Evolutionary conservation across 2,888 invertebrate genomes (phyloP).

Genomic region (Ceraclea dissimilis): DNA sequence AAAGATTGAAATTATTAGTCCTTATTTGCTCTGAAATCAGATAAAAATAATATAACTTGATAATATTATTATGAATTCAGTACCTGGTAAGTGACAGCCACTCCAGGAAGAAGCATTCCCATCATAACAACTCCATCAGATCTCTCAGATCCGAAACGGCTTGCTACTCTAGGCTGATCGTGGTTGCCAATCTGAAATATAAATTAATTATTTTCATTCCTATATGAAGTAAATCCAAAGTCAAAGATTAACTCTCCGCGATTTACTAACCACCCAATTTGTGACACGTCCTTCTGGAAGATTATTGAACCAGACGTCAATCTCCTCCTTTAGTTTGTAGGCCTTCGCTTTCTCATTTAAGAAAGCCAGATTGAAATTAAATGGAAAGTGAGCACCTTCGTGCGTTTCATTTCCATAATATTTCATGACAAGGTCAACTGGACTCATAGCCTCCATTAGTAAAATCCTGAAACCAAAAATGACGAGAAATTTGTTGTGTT

Average conservation of each 20-base stretch:
- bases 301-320: conserved; percentile 40
- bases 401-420: conserved; percentile 44
- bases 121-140: conserved; percentile 48
- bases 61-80: conserved; percentile 27
- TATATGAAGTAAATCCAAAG: background rate
- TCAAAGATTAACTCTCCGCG: too few relatives aligned
- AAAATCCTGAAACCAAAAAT: conserved; percentile 33
- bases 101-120: conserved; percentile 51
- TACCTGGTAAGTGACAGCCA: conserved; percentile 53
- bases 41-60: too few relatives aligned
- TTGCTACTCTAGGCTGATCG: conserved; percentile 35
- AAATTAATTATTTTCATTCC: too few relatives aligned
- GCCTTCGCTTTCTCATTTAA: conserved; percentile 36
- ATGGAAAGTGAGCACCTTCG: conserved; percentile 46
- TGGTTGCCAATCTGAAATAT: conserved; percentile 38
- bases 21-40: too few relatives aligned
- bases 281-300: conserved; percentile 38
- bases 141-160: conserved; percentile 38
- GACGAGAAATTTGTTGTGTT: too few relatives aligned
- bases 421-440: conserved; percentile 35
- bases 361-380: conserved; percentile 46
- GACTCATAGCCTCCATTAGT: conserved; percentile 47
- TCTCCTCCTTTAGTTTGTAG: conserved; percentile 33
- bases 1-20: background rate
- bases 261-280: conserved; percentile 51